These are phyloP conservation scores for Trigoniulus corallinus DNA, from an alignment of 1,140 invertebrate species.

Conservation along the genomic window DNA sequence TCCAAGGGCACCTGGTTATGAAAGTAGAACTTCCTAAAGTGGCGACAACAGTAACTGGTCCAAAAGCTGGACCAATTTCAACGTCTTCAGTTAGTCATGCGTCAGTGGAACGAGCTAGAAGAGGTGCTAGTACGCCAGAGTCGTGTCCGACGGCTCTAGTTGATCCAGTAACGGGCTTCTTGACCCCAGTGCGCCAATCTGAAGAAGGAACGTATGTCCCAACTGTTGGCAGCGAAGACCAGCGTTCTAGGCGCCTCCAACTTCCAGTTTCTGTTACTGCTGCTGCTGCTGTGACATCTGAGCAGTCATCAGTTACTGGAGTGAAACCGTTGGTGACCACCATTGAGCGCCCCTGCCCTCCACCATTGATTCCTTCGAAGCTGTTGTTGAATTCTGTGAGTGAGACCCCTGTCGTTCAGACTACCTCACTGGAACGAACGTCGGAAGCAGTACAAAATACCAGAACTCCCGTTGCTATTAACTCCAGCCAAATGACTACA, in stretches of 20 bases:
- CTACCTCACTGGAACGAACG: too few species aligned
- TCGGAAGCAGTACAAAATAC: too few species aligned
- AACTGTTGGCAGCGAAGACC: too few species aligned
- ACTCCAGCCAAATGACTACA: too few species aligned
- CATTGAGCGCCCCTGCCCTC: too few species aligned
- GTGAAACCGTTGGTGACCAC: too few species aligned
- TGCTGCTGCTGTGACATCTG: neutral
- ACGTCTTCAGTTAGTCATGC: neutral
- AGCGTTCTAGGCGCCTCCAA: too few species aligned
- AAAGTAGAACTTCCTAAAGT: conserved; percentile 19
- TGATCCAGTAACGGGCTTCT: conserved; percentile 55
- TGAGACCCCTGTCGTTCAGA: too few species aligned
- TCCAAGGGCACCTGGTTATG: conserved; percentile 12
- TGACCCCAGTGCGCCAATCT: conserved; percentile 39
- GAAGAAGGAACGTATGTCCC: conserved; percentile 54
- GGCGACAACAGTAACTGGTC: neutral
- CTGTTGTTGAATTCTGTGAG: too few species aligned
- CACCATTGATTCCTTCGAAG: too few species aligned
- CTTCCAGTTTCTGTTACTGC: neutral
- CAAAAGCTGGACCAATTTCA: conserved; percentile 5
- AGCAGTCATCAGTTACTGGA: too few species aligned
- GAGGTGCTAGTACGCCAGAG: conserved; percentile 1
- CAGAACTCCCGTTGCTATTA: too few species aligned
- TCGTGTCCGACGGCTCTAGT: conserved; percentile 35
- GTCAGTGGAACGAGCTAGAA: neutral